Evolutionary conservation across 2,797 vertebrate genomes (phyloP).

Genomic region (Tokudaia tokunoshimensis): DNA sequence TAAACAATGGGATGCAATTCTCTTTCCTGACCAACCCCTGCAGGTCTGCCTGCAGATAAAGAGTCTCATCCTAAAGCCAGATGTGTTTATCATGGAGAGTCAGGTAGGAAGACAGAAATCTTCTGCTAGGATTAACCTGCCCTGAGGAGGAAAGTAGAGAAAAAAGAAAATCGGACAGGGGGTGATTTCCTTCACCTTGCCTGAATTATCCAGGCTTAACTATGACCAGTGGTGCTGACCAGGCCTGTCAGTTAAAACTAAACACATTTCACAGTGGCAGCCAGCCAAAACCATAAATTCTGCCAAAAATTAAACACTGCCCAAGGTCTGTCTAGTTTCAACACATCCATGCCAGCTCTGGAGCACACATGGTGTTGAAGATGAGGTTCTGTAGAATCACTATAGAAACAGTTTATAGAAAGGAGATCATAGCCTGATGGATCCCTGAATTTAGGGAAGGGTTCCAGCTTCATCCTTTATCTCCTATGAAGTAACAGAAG

Average conservation of each 20-base stretch:
- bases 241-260: conserved; percentile 88
- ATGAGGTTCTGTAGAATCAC: conserved; percentile 50
- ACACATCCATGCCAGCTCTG: conserved; percentile 83
- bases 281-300: conserved; percentile 88
- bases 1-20: background rate
- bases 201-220: conserved; percentile 85
- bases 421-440: background rate
- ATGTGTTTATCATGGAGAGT: background rate
- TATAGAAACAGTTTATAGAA: too few species aligned
- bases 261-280: conserved; percentile 88
- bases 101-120: background rate
- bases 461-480: background rate
- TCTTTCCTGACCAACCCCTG: rapidly evolving
- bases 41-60: background rate
- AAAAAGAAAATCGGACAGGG: conserved; percentile 41
- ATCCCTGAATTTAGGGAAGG: background rate
- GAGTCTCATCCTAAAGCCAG: background rate
- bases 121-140: conserved; percentile 7
- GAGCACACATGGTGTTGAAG: background rate
- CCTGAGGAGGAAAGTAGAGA: background rate
- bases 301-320: conserved; percentile 89
- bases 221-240: conserved; percentile 87
- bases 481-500: conserved; percentile 13
- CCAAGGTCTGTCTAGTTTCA: conserved; percentile 88
- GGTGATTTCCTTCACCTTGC: conserved; percentile 71